These are phyloP conservation scores for Monochamus alternatus DNA, from an alignment of 2,888 invertebrate genomes.

Conservation along the genomic window DNA sequence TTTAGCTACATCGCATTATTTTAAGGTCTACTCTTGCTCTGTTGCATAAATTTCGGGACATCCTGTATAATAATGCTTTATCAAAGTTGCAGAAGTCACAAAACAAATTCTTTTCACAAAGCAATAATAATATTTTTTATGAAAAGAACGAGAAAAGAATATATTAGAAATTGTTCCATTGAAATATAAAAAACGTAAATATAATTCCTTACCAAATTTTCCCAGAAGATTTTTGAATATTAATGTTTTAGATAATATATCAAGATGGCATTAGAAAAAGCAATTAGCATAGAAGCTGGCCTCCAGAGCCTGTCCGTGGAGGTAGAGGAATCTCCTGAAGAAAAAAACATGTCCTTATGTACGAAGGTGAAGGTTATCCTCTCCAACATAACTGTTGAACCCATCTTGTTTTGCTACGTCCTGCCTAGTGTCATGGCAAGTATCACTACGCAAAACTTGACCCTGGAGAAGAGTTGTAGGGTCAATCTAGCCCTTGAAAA, in stretches of 20 bases:
- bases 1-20: too few relatives aligned
- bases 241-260: background rate
- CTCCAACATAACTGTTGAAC: slow-evolving; percentile 80
- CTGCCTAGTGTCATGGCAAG: slow-evolving; percentile 75
- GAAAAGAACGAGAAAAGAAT: too few relatives aligned
- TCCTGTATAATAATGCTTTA: too few relatives aligned
- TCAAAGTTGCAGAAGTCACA: too few relatives aligned
- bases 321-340: slow-evolving; percentile 24
- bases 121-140: too few relatives aligned
- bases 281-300: slow-evolving; percentile 62
- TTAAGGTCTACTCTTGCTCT: too few relatives aligned
- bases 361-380: slow-evolving; percentile 69
- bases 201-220: too few relatives aligned
- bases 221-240: background rate
- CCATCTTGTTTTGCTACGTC: slow-evolving; percentile 80
- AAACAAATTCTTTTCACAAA: too few relatives aligned
- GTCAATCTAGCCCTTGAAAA: slow-evolving; percentile 82
- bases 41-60: too few relatives aligned
- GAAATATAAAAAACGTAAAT: too few relatives aligned
- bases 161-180: too few relatives aligned
- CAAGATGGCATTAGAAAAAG: slow-evolving; percentile 65
- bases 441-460: slow-evolving; percentile 85
- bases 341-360: slow-evolving; percentile 46
- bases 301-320: slow-evolving; percentile 64
- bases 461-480: slow-evolving; percentile 87